phyloP scores from a whole-genome alignment of 2,113 vertebrate genomes.

The Poeciliopsis turrubarensis region DNA sequence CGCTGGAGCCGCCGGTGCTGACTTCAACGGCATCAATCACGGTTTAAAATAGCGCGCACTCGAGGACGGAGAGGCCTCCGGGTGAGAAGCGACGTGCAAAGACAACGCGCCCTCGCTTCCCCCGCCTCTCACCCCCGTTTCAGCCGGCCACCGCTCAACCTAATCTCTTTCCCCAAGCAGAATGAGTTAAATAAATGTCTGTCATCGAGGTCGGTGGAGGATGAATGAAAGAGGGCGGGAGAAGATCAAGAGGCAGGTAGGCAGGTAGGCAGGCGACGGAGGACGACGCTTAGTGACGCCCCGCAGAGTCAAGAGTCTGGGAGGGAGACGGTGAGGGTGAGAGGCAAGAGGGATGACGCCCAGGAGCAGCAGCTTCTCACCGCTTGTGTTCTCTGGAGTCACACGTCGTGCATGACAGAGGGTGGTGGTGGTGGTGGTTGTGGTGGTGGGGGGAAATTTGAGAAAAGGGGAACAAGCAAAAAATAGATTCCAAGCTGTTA shows the following conservation, averaged over 20 bases:
- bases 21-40: constrained; percentile 16
- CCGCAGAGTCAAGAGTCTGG: constrained; percentile 20
- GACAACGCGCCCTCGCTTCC: constrained; percentile 14
- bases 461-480: constrained; percentile 2
- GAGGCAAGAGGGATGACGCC: constrained; percentile 1
- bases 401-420: not conserved
- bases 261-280: constrained; percentile 4
- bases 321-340: constrained; percentile 16
- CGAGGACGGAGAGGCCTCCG: constrained; percentile 11
- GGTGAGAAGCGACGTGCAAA: constrained; percentile 9
- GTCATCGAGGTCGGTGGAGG: constrained; percentile 67
- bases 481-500: constrained; percentile 21
- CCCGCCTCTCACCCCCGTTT: constrained; percentile 2
- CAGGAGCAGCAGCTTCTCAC: constrained; percentile 8
- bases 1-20: constrained; percentile 13
- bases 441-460: not conserved
- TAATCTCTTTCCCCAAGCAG: constrained; percentile 67
- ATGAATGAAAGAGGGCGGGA: constrained; percentile 43
- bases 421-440: too few species aligned
- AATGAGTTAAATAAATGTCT: constrained; percentile 71
- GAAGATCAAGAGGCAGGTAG: constrained; percentile 44
- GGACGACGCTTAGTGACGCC: constrained; percentile 50
- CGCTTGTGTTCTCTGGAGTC: not conserved
- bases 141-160: constrained; percentile 37
- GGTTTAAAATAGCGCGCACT: constrained; percentile 26